Percentiles rank a stretch among this genome's conserved stretches.
Conservation (phyloP, 2,888 invertebrate genomes). For the Perithous albicinctus region DNA sequence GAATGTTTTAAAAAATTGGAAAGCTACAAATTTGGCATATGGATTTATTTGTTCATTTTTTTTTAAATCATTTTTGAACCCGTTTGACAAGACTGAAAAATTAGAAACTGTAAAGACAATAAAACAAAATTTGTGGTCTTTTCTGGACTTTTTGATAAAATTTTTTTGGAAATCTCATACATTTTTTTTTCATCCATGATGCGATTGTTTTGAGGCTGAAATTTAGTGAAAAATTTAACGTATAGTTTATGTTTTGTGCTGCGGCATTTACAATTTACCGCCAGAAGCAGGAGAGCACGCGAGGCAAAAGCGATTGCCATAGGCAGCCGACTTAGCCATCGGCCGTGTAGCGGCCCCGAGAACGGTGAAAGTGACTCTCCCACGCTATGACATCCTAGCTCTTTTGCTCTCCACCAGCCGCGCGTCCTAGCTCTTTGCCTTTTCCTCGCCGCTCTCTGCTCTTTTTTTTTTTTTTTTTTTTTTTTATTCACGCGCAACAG, state of each 20-base stretch:
- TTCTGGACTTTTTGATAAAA: too few species aligned
- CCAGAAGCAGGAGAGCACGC: neutral
- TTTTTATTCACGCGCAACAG: conserved; percentile 41
- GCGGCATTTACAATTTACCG: conserved; percentile 2
- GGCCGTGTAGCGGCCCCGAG: conserved; percentile 63
- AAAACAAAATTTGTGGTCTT: too few species aligned
- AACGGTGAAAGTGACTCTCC: conserved; percentile 83
- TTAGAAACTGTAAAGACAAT: too few species aligned
- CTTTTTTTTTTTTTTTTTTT: conserved; percentile 26
- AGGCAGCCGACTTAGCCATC: conserved; percentile 29
- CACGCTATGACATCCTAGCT: conserved; percentile 82
- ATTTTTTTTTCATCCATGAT: neutral
- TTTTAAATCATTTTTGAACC: too few species aligned
- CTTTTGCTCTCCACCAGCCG: conserved; percentile 60
- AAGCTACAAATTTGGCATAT: too few species aligned
- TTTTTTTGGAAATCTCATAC: too few species aligned
- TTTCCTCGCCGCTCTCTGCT: conserved; percentile 11
- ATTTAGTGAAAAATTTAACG: neutral
- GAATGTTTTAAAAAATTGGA: too few species aligned
- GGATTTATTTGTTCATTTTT: too few species aligned
- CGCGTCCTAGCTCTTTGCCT: conserved; percentile 62
- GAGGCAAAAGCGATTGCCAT: conserved; percentile 34
- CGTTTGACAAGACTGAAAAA: too few species aligned
- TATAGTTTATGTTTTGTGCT: conserved; percentile 7
- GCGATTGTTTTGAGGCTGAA: neutral